phyloP scores from a whole-genome alignment of 2,888 invertebrate species.

The Lymantria dispar region DNA sequence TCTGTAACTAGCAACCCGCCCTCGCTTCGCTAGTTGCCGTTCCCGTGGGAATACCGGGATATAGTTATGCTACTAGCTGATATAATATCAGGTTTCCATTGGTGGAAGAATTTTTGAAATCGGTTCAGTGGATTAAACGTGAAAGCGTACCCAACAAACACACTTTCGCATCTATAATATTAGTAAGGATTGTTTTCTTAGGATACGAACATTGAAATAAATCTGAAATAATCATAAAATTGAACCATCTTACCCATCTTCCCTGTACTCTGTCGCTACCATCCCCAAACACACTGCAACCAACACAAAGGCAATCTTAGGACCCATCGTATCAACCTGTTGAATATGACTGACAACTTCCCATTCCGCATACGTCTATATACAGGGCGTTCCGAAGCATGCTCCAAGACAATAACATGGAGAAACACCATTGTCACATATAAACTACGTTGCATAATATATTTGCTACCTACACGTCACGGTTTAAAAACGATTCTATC shows the following conservation, averaged over 20 bases:
- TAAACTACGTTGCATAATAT: conserved; percentile 50
- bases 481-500: conserved; percentile 51
- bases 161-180: too few species aligned
- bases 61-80: too few species aligned
- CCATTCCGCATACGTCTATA: conserved; percentile 61
- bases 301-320: conserved; percentile 35
- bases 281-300: conserved; percentile 26
- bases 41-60: too few species aligned
- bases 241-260: conserved; percentile 63
- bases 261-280: conserved; percentile 54
- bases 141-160: too few species aligned
- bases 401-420: conserved; percentile 69
- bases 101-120: too few species aligned
- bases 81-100: too few species aligned
- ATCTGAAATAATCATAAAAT: background rate
- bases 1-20: too few species aligned
- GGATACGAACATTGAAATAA: background rate
- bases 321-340: conserved; percentile 52
- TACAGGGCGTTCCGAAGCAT: conserved; percentile 70
- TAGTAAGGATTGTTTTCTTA: too few species aligned
- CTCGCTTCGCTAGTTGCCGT: too few species aligned
- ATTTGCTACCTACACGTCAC: conserved; percentile 49
- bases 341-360: conserved; percentile 51
- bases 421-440: conserved; percentile 68
- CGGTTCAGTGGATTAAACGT: too few species aligned